A percentile compares a stretch with the other conserved stretches of the same genome.
Evolutionary conservation across 2,113 vertebrate species (phyloP).

Genomic region (Vulpes lagopus): DNA sequence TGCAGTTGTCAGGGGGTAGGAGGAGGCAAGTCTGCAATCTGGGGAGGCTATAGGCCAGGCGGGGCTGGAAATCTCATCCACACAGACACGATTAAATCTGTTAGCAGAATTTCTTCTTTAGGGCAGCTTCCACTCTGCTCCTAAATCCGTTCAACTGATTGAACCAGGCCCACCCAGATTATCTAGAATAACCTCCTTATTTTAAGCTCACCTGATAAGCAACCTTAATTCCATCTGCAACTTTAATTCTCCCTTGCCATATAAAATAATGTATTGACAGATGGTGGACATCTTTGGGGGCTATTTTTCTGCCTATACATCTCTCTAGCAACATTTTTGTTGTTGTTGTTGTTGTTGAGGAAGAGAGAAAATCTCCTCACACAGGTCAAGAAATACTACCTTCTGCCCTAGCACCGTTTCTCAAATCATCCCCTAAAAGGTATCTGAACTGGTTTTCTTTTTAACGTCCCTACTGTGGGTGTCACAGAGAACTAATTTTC

Average conservation of each 20-base stretch:
- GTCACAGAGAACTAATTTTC: background rate
- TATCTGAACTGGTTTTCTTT: background rate
- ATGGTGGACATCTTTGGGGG: background rate
- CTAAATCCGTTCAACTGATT: background rate
- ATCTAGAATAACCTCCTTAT: background rate
- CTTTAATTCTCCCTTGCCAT: background rate
- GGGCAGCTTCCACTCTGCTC: background rate
- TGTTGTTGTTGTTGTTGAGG: background rate
- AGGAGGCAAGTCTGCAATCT: background rate
- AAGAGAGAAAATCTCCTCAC: background rate
- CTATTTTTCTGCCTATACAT: background rate
- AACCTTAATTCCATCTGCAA: background rate
- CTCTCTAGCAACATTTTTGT: background rate
- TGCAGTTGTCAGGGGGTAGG: accelerated
- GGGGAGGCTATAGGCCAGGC: background rate
- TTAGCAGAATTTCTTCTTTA: background rate
- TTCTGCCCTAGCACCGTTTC: background rate
- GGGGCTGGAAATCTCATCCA: background rate
- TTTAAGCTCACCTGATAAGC: background rate
- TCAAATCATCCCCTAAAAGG: background rate
- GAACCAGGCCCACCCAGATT: background rate
- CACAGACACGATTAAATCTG: background rate
- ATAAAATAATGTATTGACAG: no score
- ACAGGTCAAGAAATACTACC: background rate
- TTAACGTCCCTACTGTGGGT: accelerated